phyloP scores from a whole-genome alignment of 2,888 invertebrate species.

The Cacoxenus indagator region DNA sequence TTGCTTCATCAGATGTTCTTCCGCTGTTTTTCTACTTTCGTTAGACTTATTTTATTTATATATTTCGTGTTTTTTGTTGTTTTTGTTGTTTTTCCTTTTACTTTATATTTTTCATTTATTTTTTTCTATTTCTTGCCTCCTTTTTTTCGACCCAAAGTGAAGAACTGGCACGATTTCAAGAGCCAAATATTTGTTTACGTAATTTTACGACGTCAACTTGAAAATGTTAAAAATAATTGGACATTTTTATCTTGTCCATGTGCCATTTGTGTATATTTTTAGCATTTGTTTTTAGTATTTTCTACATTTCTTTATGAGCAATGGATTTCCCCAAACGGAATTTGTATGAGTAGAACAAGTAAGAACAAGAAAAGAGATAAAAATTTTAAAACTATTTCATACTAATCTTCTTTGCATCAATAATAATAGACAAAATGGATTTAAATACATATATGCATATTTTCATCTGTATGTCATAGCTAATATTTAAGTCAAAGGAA shows the following conservation, averaged over 20 bases:
- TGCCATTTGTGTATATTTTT: background rate
- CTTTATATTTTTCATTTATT: background rate
- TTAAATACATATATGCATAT: too few relatives aligned
- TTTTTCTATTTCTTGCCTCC: background rate
- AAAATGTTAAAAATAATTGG: constrained; percentile 46
- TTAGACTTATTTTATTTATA: constrained; percentile 10
- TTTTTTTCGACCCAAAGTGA: constrained; percentile 26
- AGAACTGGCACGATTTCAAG: constrained; percentile 61
- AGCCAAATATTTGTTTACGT: constrained; percentile 53
- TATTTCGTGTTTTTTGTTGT: background rate
- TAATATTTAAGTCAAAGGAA: too few relatives aligned
- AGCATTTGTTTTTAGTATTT: background rate
- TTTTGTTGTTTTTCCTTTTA: background rate
- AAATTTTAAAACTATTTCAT: too few relatives aligned
- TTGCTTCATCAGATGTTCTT: background rate
- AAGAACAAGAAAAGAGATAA: too few relatives aligned
- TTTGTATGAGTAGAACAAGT: too few relatives aligned
- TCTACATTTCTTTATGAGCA: background rate
- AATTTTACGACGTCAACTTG: constrained; percentile 60
- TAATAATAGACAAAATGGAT: too few relatives aligned
- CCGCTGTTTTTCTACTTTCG: background rate
- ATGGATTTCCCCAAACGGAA: background rate
- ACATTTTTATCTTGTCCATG: constrained; percentile 25
- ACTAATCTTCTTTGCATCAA: background rate
- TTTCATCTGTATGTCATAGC: too few relatives aligned